phyloP scores from a whole-genome alignment of 2,888 invertebrate genomes.

The Cheilosia vulpina region DNA sequence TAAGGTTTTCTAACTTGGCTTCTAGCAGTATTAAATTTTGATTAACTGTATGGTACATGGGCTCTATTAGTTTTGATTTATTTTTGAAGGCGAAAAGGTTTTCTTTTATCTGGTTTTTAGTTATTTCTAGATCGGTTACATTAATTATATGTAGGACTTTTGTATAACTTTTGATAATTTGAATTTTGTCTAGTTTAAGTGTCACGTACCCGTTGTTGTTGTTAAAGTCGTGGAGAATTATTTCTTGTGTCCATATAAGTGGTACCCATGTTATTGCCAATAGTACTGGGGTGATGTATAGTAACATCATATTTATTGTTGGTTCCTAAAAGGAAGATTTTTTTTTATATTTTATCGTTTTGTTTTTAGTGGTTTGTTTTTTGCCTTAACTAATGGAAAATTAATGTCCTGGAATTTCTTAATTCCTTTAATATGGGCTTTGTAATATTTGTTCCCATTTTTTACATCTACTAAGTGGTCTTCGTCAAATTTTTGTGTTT shows the following conservation, averaged over 20 bases:
- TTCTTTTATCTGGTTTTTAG: not conserved
- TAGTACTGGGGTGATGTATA: not conserved
- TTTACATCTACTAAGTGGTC: no score
- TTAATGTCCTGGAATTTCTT: conserved; percentile 62
- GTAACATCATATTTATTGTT: no score
- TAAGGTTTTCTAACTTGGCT: conserved; percentile 13
- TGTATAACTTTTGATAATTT: conserved; percentile 2
- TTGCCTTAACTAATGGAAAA: no score
- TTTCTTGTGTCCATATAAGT: conserved; percentile 3
- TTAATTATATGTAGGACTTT: conserved; percentile 29
- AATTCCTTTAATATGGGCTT: conserved; percentile 59
- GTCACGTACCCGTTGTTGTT: conserved; percentile 12
- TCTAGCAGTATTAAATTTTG: conserved; percentile 10
- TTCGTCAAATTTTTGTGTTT: no score
- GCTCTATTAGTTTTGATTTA: not conserved
- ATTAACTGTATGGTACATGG: conserved; percentile 13
- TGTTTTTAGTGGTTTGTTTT: no score
- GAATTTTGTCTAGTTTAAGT: not conserved
- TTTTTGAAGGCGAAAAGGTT: not conserved
- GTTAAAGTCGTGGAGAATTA: conserved; percentile 8
- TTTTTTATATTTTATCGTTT: no score
- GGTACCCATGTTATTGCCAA: not conserved
- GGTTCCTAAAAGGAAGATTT: no score
- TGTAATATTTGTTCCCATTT: conserved; percentile 56
- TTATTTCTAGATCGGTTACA: conserved; percentile 4